These are phyloP conservation scores for Brachionus rubens DNA, from an alignment of 1,140 invertebrate species.

Conservation along the genomic window DNA sequence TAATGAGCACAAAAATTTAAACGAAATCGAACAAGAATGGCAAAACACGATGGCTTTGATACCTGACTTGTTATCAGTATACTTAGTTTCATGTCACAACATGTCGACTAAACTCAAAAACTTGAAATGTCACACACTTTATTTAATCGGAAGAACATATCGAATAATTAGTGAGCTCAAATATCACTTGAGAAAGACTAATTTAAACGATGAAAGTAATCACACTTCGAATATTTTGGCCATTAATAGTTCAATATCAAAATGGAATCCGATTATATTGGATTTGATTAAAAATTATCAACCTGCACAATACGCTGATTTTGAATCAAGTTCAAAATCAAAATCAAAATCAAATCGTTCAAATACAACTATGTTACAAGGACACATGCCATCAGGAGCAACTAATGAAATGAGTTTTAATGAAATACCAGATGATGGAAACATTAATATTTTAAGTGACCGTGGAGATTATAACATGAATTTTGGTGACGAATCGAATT, in stretches of 20 bases:
- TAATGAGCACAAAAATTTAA: background rate
- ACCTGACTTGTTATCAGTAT: background rate
- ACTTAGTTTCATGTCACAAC: background rate
- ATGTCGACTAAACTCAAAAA: background rate
- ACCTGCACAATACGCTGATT: background rate
- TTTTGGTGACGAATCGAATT: slow-evolving; percentile 16
- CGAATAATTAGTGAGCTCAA: background rate
- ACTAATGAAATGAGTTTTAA: background rate
- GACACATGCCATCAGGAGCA: background rate
- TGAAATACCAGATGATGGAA: background rate
- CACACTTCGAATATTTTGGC: background rate
- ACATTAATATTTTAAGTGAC: slow-evolving; percentile 16
- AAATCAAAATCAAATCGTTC: background rate
- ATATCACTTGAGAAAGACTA: background rate
- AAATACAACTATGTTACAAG: background rate
- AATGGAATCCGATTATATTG: slow-evolving; percentile 3
- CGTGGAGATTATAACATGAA: slow-evolving; percentile 14
- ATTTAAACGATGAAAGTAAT: slow-evolving; percentile 15
- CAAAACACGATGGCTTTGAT: background rate
- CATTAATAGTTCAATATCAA: background rate
- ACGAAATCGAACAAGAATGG: background rate
- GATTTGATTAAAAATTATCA: slow-evolving; percentile 16
- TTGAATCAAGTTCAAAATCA: slow-evolving; percentile 1
- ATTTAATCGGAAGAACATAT: background rate
- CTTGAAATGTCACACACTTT: slow-evolving; percentile 1